Conservation (phyloP, 2,888 invertebrate genomes). For the Tachina grossa region DNA sequence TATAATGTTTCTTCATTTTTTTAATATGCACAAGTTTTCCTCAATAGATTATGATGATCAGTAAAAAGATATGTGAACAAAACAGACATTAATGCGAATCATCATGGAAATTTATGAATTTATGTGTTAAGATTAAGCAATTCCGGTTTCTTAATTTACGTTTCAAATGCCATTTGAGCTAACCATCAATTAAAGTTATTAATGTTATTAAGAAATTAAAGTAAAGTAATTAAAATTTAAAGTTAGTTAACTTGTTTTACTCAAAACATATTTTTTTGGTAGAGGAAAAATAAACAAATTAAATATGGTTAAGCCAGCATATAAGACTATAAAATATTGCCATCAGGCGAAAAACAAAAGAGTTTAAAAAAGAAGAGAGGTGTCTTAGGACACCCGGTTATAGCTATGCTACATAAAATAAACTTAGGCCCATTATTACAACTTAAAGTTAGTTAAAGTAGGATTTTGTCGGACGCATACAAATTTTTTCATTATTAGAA, state of each 20-base stretch:
- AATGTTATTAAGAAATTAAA: slow-evolving; percentile 28
- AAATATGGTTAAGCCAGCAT: background rate
- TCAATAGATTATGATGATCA: background rate
- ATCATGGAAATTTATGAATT: slow-evolving; percentile 32
- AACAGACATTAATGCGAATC: slow-evolving; percentile 40
- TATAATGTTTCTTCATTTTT: slow-evolving; percentile 34
- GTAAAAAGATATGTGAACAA: slow-evolving; percentile 12
- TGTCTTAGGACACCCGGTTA: too few relatives aligned
- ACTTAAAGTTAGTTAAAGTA: too few relatives aligned
- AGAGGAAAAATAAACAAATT: background rate
- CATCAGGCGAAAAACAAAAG: too few relatives aligned
- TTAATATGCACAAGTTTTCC: slow-evolving; percentile 1
- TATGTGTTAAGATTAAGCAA: slow-evolving; percentile 35
- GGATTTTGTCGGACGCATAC: too few relatives aligned
- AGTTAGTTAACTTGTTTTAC: slow-evolving; percentile 6
- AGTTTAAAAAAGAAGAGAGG: too few relatives aligned
- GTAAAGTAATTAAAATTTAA: background rate
- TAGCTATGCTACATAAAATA: too few relatives aligned
- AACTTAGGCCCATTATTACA: too few relatives aligned
- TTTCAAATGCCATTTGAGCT: background rate
- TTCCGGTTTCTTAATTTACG: slow-evolving; percentile 46
- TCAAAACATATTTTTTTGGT: background rate
- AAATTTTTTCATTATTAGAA: too few relatives aligned
- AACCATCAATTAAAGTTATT: slow-evolving; percentile 35
- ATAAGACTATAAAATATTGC: too few relatives aligned